phyloP scores from a whole-genome alignment of 2,113 vertebrate genomes.

The Sapayoa aenigma region DNA sequence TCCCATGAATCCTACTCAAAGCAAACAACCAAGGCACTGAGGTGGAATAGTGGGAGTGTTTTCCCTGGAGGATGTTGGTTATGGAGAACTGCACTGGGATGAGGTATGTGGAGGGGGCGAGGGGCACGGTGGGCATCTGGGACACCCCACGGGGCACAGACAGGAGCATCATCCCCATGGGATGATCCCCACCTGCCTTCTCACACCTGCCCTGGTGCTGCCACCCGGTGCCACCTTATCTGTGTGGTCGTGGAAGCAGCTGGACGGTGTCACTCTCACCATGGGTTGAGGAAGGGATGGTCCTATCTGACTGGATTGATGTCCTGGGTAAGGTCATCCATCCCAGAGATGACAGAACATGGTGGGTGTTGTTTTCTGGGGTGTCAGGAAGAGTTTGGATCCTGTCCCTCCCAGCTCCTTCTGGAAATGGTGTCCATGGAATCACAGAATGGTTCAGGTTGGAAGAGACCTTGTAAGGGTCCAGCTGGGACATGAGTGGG shows the following conservation, averaged over 20 bases:
- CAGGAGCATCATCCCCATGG: neutral
- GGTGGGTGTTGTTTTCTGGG: fast-evolving
- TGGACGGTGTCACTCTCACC: neutral
- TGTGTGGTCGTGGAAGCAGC: no score
- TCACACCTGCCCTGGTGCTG: no score
- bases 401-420: neutral
- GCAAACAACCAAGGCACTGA: neutral
- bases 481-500: neutral
- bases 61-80: fast-evolving
- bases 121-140: no score
- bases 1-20: neutral
- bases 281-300: no score
- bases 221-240: no score
- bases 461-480: neutral
- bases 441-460: neutral
- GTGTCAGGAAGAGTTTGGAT: neutral
- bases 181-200: neutral
- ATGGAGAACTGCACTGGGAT: neutral
- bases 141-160: no score
- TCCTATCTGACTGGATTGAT: neutral
- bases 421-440: neutral
- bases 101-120: neutral
- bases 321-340: no score
- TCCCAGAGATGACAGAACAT: neutral
- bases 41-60: fast-evolving